Percentiles rank a stretch among this genome's conserved stretches.
Evolutionary conservation across 2,888 invertebrate genomes (phyloP).

Genomic region (Crossocerus cetratus): DNA sequence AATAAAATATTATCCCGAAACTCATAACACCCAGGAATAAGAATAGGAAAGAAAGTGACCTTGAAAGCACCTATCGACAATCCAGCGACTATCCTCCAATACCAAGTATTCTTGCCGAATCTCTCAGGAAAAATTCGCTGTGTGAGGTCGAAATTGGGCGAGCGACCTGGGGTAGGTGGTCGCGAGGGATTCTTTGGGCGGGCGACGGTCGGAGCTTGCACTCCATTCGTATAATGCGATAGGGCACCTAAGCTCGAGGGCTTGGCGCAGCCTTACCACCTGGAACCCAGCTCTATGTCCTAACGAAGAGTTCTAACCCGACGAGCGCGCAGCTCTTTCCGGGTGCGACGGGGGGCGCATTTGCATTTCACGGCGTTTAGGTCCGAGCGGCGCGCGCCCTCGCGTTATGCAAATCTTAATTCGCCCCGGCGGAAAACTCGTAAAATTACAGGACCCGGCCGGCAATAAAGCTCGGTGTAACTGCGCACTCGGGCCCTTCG

Average conservation of each 20-base stretch:
- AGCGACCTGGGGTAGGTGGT: too few species aligned
- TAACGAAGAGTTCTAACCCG: constrained; percentile 34
- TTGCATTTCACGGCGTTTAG: constrained; percentile 61
- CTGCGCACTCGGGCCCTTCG: constrained; percentile 27
- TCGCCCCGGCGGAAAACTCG: constrained; percentile 59
- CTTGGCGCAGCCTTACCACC: not conserved
- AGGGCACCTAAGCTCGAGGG: constrained; percentile 24
- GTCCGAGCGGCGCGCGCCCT: constrained; percentile 44
- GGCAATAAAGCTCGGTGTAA: constrained; percentile 55
- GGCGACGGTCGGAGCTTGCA: not conserved
- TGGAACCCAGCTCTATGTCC: not conserved
- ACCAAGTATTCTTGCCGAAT: too few species aligned
- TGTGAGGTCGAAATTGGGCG: too few species aligned
- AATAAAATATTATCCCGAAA: too few species aligned
- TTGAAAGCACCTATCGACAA: too few species aligned
- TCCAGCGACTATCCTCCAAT: too few species aligned
- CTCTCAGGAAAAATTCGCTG: too few species aligned
- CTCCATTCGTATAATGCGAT: constrained; percentile 20
- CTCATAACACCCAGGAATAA: too few species aligned
- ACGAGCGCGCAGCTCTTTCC: constrained; percentile 8
- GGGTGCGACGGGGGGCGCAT: constrained; percentile 30
- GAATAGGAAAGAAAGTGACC: too few species aligned
- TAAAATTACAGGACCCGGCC: constrained; percentile 60
- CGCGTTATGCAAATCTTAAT: constrained; percentile 69
- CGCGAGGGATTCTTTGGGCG: too few species aligned